Conservation (phyloP, 2,888 invertebrate genomes). For the Eustalomyia histrio region DNA sequence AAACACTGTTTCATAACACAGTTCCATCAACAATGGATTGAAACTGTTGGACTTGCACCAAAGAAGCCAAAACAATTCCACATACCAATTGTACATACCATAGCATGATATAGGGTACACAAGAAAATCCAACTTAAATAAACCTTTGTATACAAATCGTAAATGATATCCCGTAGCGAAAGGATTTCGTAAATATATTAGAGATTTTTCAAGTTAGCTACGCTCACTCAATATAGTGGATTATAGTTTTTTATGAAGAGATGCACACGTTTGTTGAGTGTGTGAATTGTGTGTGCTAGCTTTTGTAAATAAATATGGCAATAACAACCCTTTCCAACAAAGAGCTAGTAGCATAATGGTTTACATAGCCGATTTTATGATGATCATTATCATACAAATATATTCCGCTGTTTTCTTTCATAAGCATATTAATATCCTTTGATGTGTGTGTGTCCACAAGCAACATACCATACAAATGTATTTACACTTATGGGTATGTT, state of each 20-base stretch:
- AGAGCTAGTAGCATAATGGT: slow-evolving; percentile 2
- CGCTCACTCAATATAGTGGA: slow-evolving; percentile 50
- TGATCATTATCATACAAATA: slow-evolving; percentile 41
- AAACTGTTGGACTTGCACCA: too few relatives aligned
- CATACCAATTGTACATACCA: too few relatives aligned
- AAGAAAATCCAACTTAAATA: slow-evolving; percentile 4
- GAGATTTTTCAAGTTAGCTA: slow-evolving; percentile 43
- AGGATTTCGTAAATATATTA: slow-evolving; percentile 70
- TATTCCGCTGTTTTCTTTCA: slow-evolving; percentile 46
- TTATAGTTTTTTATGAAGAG: neutral
- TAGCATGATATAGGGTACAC: neutral
- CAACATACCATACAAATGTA: slow-evolving; percentile 28
- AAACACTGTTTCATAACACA: too few relatives aligned
- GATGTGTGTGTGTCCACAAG: slow-evolving; percentile 36
- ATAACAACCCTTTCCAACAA: slow-evolving; percentile 45
- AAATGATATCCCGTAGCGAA: slow-evolving; percentile 79
- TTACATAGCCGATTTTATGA: slow-evolving; percentile 21
- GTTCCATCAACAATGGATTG: too few relatives aligned
- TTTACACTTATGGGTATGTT: slow-evolving; percentile 7
- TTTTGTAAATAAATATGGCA: slow-evolving; percentile 4
- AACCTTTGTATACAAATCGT: slow-evolving; percentile 71
- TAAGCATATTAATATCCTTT: slow-evolving; percentile 67
- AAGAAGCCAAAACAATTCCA: too few relatives aligned
- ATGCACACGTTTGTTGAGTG: slow-evolving; percentile 18
- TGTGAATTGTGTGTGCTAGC: neutral